Percentiles rank a stretch among this genome's conserved stretches.
Conservation (phyloP, 2,888 invertebrate species). For the Pharmacophagus antenor region DNA sequence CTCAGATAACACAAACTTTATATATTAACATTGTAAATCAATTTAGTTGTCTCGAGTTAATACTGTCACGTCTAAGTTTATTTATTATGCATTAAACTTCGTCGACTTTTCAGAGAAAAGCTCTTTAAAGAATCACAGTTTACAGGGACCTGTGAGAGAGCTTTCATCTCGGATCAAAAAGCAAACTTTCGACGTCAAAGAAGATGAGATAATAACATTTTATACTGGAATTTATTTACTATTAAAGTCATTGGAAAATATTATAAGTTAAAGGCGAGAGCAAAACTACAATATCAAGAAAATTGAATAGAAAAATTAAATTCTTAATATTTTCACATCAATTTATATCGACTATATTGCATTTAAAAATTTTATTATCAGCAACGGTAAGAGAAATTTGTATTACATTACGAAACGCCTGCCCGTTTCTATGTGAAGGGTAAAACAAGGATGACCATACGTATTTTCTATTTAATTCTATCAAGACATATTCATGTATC, state of each 20-base stretch:
- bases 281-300: background rate
- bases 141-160: slow-evolving; percentile 8
- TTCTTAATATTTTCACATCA: too few species aligned
- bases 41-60: background rate
- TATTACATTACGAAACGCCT: too few species aligned
- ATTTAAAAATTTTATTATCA: too few species aligned
- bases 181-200: slow-evolving; percentile 20
- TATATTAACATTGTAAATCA: background rate
- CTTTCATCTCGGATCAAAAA: slow-evolving; percentile 16
- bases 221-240: background rate
- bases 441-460: too few species aligned
- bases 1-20: background rate
- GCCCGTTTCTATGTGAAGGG: too few species aligned
- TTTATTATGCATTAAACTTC: slow-evolving; percentile 23
- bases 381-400: too few species aligned
- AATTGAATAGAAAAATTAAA: background rate
- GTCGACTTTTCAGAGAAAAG: slow-evolving; percentile 14
- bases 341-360: too few species aligned
- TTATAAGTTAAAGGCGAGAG: background rate
- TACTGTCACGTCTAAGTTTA: slow-evolving; percentile 10
- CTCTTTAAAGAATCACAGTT: slow-evolving; percentile 7
- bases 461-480: too few species aligned
- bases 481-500: too few species aligned
- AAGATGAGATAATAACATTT: slow-evolving; percentile 18
- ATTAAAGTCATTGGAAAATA: background rate